Conservation (phyloP, 2,113 vertebrate genomes). For the Lutjanus erythropterus region DNA sequence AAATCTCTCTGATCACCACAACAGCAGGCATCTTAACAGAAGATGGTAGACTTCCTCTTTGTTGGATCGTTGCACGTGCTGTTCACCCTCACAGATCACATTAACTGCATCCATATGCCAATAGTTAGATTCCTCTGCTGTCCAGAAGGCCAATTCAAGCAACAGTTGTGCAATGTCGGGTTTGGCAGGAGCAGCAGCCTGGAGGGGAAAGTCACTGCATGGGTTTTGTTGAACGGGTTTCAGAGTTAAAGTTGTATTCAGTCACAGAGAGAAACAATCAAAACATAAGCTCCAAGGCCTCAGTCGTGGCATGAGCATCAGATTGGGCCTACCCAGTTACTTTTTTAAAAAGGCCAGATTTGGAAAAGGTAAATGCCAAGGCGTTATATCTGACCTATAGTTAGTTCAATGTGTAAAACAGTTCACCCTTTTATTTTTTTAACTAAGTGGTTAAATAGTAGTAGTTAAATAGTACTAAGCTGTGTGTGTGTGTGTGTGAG, state of each 20-base stretch:
- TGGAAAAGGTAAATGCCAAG: too few species aligned
- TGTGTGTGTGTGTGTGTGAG: background rate
- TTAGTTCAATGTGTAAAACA: too few species aligned
- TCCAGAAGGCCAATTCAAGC: slow-evolving; percentile 38
- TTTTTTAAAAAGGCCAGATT: too few species aligned
- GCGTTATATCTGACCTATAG: too few species aligned
- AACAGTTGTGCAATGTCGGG: slow-evolving; percentile 58
- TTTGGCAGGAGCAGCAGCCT: slow-evolving; percentile 36
- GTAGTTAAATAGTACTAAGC: too few species aligned
- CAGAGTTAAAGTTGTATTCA: slow-evolving; percentile 12
- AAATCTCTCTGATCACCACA: background rate
- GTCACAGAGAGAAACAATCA: slow-evolving; percentile 18
- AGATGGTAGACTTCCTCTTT: slow-evolving; percentile 11
- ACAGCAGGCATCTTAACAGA: background rate
- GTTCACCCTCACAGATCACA: slow-evolving; percentile 35
- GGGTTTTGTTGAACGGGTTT: slow-evolving; percentile 23
- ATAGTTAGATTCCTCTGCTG: slow-evolving; percentile 32
- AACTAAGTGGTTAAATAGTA: too few species aligned
- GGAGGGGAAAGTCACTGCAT: slow-evolving; percentile 42
- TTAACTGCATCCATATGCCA: slow-evolving; percentile 65
- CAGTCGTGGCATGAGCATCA: too few species aligned
- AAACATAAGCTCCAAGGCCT: slow-evolving; percentile 17
- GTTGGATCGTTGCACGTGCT: slow-evolving; percentile 13
- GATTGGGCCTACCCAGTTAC: too few species aligned
- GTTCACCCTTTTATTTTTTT: too few species aligned